Base-by-base conservation (phyloP, 2,888 invertebrate genomes). In the Smittia sp. region DNA sequence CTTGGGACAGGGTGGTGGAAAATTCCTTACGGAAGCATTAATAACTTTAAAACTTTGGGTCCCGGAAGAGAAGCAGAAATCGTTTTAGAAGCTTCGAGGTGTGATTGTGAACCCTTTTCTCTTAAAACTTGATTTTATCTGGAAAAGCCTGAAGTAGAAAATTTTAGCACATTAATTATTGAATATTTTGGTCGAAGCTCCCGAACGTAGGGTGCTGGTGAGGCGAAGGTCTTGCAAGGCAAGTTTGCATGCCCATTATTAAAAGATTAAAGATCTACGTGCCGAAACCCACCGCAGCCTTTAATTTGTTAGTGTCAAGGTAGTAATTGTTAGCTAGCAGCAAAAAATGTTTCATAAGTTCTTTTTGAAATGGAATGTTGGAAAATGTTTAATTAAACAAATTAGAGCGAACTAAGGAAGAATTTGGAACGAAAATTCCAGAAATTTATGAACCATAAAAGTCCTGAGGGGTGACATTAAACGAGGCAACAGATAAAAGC, bases 381-480 rank as follows among this genome's bases (percentile, higher is more conserved):
- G 58, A 58, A 58, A 58, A 58, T 58, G 58, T 58, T 58, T 58
- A 58, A 58, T 58, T 58, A 58, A 58, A 58, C 18, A 58, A 58
- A 58, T 58, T 58, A 58, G 2, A 13, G n/a, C 58, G 9, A 58
- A 22, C 18, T 7, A 22, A 22, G 13, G 18, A 22, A 13, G 9
- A 13, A 58, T 9, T 1, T 9, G 58, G 22, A n/a, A 58, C 6
- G n/a, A 18, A 22, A 46, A 38, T 52, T 52, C 52, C 15, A 6
- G 7, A 15, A 52, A 58, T 58, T 58, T 58, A 58, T 58, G 58
- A 13, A 3, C 22, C 58, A 58, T 58, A 58, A 58, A 58, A 58
- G 22, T 58, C 22, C 20, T 58, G 58, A 58, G n/a, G 32, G 46
- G 46, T 46, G 46, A n/a, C 46, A 46, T 46, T 46, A 46, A 46